Percentiles rank a stretch among this genome's conserved stretches.
Evolutionary conservation across 2,113 vertebrate species (phyloP).

Genomic region (Aramus guarauna): DNA sequence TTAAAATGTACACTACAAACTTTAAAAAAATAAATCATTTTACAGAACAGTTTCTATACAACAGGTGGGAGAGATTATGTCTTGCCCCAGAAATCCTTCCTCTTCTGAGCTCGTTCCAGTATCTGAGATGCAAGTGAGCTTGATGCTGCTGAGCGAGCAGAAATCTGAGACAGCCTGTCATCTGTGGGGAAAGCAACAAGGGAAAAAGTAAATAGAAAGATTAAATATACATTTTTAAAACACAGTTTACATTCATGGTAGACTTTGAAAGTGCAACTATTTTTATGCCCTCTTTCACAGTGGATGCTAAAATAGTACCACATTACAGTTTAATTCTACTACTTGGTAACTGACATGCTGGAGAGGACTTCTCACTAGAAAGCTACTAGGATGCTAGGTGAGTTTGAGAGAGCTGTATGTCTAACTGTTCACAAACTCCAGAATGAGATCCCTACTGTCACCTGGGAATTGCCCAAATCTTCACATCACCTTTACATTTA

Average conservation of each 20-base stretch:
- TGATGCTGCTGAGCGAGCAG: conserved; percentile 81
- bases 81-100: conserved; percentile 85
- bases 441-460: not conserved
- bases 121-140: conserved; percentile 82
- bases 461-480: not conserved
- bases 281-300: not conserved
- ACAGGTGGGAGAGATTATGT: conserved; percentile 34
- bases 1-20: not conserved
- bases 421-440: not conserved
- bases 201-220: not conserved
- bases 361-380: not conserved
- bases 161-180: conserved; percentile 85
- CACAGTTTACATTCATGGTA: not conserved
- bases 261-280: not conserved
- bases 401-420: not conserved
- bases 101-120: conserved; percentile 81
- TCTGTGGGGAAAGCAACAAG: conserved; percentile 56
- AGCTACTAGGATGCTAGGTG: not conserved
- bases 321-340: not conserved
- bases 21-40: not conserved
- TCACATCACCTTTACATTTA: not conserved
- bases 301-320: not conserved
- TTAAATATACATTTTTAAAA: not conserved
- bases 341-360: not conserved
- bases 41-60: not conserved